phyloP scores from a whole-genome alignment of 2,113 vertebrate genomes.

The Himantopus leucocephalus region DNA sequence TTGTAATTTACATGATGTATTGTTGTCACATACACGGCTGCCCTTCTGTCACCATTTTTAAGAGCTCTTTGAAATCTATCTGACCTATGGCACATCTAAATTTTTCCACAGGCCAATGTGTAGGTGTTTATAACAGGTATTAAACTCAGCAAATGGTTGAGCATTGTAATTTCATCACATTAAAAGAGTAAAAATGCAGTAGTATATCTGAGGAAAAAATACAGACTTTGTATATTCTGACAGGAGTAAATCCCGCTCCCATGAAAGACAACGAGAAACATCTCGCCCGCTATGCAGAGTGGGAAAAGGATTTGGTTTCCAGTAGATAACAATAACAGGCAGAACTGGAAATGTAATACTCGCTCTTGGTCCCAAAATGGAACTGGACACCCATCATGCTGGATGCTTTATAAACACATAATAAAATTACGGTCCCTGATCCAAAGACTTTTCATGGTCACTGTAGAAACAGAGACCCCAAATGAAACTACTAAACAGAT shows the following conservation, averaged over 20 bases:
- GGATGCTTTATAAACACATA: not conserved
- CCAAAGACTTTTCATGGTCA: not conserved
- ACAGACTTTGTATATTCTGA: not conserved
- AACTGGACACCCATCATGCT: not conserved
- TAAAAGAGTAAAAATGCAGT: not conserved
- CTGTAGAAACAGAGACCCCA: not conserved
- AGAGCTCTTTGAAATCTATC: not conserved
- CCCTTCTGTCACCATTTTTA: not conserved
- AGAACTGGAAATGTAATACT: not conserved
- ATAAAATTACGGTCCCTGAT: not conserved
- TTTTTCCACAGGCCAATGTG: not conserved
- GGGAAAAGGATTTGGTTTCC: not conserved
- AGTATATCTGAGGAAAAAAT: not conserved
- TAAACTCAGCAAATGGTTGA: not conserved
- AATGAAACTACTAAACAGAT: not conserved
- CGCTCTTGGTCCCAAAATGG: not conserved
- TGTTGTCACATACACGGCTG: not conserved
- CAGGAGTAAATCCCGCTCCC: not conserved
- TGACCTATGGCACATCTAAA: not conserved
- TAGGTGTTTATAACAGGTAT: not conserved
- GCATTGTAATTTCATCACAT: not conserved
- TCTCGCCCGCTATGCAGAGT: fast-evolving
- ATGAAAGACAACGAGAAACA: not conserved
- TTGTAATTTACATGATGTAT: not conserved
- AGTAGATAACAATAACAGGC: not conserved